phyloP scores from a whole-genome alignment of 2,888 invertebrate genomes.

The Drosophila robusta region DNA sequence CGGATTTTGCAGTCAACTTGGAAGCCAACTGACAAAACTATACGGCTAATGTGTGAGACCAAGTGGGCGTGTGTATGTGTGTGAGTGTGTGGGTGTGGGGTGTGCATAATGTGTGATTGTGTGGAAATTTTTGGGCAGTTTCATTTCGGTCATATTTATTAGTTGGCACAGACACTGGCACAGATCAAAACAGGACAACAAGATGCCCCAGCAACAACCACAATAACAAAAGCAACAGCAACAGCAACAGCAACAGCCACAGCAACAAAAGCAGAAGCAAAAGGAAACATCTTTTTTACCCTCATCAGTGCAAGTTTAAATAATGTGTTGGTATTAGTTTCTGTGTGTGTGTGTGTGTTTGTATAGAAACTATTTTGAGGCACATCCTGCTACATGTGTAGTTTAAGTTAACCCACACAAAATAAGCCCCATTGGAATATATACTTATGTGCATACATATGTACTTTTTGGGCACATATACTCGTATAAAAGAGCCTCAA shows the following conservation, averaged over 20 bases:
- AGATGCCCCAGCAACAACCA: slow-evolving; percentile 47
- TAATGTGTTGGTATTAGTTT: slow-evolving; percentile 47
- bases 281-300: slow-evolving; percentile 77
- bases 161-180: slow-evolving; percentile 78
- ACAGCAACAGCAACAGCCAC: slow-evolving; percentile 18
- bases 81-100: slow-evolving; percentile 38
- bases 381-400: slow-evolving; percentile 65
- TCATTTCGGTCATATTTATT: slow-evolving; percentile 84
- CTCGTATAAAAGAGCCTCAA: slow-evolving; percentile 59
- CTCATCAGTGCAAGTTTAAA: slow-evolving; percentile 76
- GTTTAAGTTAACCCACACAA: slow-evolving; percentile 52
- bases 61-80: slow-evolving; percentile 38
- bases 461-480: slow-evolving; percentile 41
- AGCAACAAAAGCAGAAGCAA: slow-evolving; percentile 16
- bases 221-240: slow-evolving; percentile 21
- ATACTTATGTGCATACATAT: slow-evolving; percentile 19
- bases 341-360: slow-evolving; percentile 3
- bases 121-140: slow-evolving; percentile 82
- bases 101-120: slow-evolving; percentile 75
- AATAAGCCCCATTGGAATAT: slow-evolving; percentile 28
- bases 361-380: slow-evolving; percentile 62
- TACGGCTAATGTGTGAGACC: slow-evolving; percentile 73
- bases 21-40: slow-evolving; percentile 79
- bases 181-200: slow-evolving; percentile 77
- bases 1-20: slow-evolving; percentile 80